Percentiles rank a stretch among this genome's conserved stretches.
These are phyloP conservation scores for Sepioteuthis lessoniana DNA, from an alignment of 2,888 invertebrate species.

Conservation along the genomic window DNA sequence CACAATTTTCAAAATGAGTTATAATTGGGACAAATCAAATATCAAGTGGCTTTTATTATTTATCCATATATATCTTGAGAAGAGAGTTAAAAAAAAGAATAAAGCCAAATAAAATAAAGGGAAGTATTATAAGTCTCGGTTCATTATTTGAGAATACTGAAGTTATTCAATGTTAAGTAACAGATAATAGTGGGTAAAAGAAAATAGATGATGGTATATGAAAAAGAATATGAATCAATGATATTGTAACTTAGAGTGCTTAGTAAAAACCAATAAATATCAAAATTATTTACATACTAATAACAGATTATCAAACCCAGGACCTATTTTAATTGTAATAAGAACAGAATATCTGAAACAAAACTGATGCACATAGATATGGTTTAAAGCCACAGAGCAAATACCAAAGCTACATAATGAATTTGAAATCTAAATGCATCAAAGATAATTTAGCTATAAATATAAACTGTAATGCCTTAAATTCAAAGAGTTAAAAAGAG, in stretches of 20 bases:
- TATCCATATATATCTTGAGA: background rate
- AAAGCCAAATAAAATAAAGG: background rate
- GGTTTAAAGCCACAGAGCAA: background rate
- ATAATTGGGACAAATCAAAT: background rate
- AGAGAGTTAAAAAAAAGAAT: background rate
- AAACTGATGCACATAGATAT: background rate
- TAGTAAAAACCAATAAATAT: background rate
- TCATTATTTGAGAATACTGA: background rate
- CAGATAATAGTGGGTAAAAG: background rate
- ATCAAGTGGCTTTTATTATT: background rate
- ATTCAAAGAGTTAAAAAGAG: background rate
- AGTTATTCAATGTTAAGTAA: background rate
- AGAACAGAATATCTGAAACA: background rate
- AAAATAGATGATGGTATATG: background rate
- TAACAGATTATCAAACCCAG: background rate
- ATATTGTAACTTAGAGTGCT: background rate
- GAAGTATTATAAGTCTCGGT: background rate
- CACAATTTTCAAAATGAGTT: constrained; percentile 13
- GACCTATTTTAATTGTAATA: background rate
- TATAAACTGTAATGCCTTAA: background rate
- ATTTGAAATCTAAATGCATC: background rate
- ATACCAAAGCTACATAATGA: background rate
- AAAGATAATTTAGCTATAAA: background rate
- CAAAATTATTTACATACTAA: background rate
- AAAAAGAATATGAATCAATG: background rate